Evolutionary conservation across 2,113 vertebrate species (phyloP).

Genomic region (Spheniscus mendiculus): DNA sequence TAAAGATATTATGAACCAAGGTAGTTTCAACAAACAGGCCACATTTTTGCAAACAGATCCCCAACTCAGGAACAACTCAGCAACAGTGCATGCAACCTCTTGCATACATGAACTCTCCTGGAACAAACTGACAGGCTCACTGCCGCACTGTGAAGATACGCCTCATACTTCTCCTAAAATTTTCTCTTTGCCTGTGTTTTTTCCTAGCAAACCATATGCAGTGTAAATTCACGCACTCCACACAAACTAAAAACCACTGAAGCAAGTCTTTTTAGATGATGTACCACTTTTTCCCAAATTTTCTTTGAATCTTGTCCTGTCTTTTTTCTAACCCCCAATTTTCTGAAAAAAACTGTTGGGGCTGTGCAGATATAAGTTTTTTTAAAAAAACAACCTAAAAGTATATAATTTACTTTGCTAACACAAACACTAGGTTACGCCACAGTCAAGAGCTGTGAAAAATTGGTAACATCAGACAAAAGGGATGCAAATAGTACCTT

Average conservation of each 20-base stretch:
- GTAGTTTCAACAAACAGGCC: neutral
- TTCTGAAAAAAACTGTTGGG: neutral
- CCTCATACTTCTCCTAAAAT: neutral
- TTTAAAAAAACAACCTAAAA: neutral
- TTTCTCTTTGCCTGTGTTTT: neutral
- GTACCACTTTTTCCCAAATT: neutral
- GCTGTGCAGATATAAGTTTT: neutral
- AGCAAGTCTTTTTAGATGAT: neutral
- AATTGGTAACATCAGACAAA: neutral
- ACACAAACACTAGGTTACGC: neutral
- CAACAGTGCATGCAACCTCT: no score
- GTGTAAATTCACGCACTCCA: neutral
- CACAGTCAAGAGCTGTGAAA: neutral
- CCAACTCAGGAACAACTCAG: neutral
- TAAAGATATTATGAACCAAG: neutral
- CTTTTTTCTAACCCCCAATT: neutral
- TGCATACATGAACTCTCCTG: neutral
- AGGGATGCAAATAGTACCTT: rapidly evolving
- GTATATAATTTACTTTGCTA: neutral
- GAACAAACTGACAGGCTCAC: neutral
- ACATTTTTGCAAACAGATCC: neutral
- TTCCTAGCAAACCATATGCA: neutral
- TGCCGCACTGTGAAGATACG: neutral
- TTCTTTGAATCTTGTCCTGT: neutral
- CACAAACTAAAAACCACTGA: neutral